Percentiles rank a stretch among this genome's conserved stretches.
Evolutionary conservation across 2,888 invertebrate genomes (phyloP).

Genomic region (Thymelicus acteon): DNA sequence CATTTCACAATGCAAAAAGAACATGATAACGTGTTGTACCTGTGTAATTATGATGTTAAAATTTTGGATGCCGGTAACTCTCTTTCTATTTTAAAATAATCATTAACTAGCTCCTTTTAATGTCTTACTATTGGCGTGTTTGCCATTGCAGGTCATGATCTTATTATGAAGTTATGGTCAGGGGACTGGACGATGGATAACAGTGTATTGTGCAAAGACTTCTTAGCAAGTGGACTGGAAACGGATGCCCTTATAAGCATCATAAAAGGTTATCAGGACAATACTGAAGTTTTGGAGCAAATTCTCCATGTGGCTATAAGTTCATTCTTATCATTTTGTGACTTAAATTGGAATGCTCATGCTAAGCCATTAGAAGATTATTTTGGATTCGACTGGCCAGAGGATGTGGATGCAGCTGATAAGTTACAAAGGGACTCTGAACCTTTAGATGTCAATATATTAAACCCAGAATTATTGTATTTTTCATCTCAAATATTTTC

Average conservation of each 20-base stretch:
- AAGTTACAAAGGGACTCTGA: slow-evolving; percentile 86
- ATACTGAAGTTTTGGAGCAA: slow-evolving; percentile 56
- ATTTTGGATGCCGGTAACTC: slow-evolving; percentile 56
- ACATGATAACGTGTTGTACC: slow-evolving; percentile 41
- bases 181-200: slow-evolving; percentile 64
- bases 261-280: slow-evolving; percentile 54
- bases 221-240: slow-evolving; percentile 61
- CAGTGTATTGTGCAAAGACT: slow-evolving; percentile 55
- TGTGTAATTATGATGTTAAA: slow-evolving; percentile 73
- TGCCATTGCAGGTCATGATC: slow-evolving; percentile 57
- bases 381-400: slow-evolving; percentile 71
- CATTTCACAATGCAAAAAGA: slow-evolving; percentile 34
- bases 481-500: slow-evolving; percentile 71
- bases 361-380: slow-evolving; percentile 71
- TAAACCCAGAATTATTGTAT: slow-evolving; percentile 80
- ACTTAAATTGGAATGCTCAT: slow-evolving; percentile 93
- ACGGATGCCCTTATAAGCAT: slow-evolving; percentile 52
- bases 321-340: slow-evolving; percentile 89
- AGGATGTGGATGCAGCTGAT: slow-evolving; percentile 65
- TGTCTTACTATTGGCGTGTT: background rate
- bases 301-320: slow-evolving; percentile 86
- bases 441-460: slow-evolving; percentile 87
- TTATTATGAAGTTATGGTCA: slow-evolving; percentile 62
- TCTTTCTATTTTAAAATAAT: slow-evolving; percentile 2
- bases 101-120: background rate